Base-by-base conservation (phyloP, 1,140 invertebrate species). In the Nymphalis io region DNA sequence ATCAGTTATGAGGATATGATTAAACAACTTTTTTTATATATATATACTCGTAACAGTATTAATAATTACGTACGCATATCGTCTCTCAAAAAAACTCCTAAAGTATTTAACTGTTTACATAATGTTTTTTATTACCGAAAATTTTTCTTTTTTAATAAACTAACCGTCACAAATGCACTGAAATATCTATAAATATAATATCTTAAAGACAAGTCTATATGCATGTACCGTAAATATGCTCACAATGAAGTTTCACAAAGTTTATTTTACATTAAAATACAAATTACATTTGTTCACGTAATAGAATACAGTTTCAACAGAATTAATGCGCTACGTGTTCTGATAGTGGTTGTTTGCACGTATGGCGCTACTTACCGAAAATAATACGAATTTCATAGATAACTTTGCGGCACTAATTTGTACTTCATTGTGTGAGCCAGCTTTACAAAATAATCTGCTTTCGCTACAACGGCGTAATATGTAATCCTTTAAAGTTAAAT, bases 401-500 rank as follows among this genome's bases (percentile, higher is more conserved):
- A 62, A 46, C 21, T 62, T 62, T 21, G 46, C 44, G 44, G 23
- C 60, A 51, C 60, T 62, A 62, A 62, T 62, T 62, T 62, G 60
- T 62, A 33, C 42, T 62, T 40, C 60, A 44, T 62, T 62, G 44
- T 48, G 44, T 44, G 60, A 18, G 42, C 44, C 23, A 15, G 60
- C 60, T 62, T 48, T 48, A 51, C 60, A 38, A 62, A 62, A 62
- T 62, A 62, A 62, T 62, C 60, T 48, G 60, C 42, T 62, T 62
- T 62, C 40, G 48, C 18, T 46, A 39, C 18, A 62, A 48, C 60
- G 27, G 16, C 46, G 60, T 62, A 33, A 16, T 51, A 18, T 62
- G 60, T 63, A 63, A 63, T 63, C 60, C 42, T 39, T 53, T 51
- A 48, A 62, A 48, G 60, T 62, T 62, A 62, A 62, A 62, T 62